phyloP scores from a whole-genome alignment of 1,140 invertebrate genomes.

The Drosophila virilis region DNA sequence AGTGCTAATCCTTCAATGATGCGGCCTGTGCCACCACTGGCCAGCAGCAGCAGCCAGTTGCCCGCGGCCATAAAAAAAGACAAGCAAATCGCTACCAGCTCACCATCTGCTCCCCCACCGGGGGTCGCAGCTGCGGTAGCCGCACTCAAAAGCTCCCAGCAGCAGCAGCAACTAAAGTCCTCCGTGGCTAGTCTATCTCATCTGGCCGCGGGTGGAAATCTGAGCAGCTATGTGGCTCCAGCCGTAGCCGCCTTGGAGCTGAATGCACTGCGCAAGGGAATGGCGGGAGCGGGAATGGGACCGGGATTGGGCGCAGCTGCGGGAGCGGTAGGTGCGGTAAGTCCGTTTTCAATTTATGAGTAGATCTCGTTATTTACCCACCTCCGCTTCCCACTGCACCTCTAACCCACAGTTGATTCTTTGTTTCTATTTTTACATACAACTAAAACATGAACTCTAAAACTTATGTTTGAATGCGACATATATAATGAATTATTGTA shows the following conservation, averaged over 20 bases:
- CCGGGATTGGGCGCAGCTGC: constrained; percentile 37
- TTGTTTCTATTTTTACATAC: constrained; percentile 24
- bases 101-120: constrained; percentile 21
- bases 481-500: constrained; percentile 21
- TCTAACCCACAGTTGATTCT: constrained; percentile 66
- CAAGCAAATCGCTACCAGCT: constrained; percentile 21
- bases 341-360: constrained; percentile 81
- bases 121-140: constrained; percentile 56
- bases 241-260: constrained; percentile 60
- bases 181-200: constrained; percentile 63
- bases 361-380: constrained; percentile 57
- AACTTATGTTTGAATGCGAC: constrained; percentile 6
- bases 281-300: constrained; percentile 49
- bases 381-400: constrained; percentile 50
- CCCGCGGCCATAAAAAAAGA: constrained; percentile 32
- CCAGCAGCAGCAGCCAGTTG: constrained; percentile 35
- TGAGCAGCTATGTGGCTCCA: constrained; percentile 43
- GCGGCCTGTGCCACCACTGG: constrained; percentile 62
- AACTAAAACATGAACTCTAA: constrained; percentile 4
- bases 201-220: constrained; percentile 54
- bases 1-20: constrained; percentile 38
- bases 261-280: constrained; percentile 71
- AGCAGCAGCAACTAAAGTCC: constrained; percentile 50
- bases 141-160: constrained; percentile 61
- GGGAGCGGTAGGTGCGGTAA: constrained; percentile 72